phyloP scores from a whole-genome alignment of 92 coral and sea anemone species.

The Phenganax subtilis region DNA sequence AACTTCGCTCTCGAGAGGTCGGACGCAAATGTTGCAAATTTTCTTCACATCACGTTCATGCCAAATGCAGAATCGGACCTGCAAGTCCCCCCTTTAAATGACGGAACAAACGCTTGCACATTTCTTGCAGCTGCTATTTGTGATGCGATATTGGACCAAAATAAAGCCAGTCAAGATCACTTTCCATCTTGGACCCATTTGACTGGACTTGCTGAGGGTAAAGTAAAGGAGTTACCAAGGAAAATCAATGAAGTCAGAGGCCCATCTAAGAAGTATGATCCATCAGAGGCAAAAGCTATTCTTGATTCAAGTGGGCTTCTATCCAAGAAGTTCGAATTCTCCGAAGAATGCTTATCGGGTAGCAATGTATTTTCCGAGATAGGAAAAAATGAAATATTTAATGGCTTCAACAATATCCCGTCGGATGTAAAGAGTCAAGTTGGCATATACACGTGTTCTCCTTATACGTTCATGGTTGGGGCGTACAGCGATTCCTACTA shows the following conservation, averaged over 20 bases:
- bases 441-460: conserved; percentile 33
- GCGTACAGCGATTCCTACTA: conserved; percentile 30
- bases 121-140: neutral
- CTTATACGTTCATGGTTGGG: conserved; percentile 29
- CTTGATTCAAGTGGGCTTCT: conserved; percentile 16
- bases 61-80: too few species aligned
- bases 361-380: conserved; percentile 25
- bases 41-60: too few species aligned
- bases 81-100: too few species aligned
- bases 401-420: neutral
- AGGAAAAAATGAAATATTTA: too few species aligned
- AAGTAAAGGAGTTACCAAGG: neutral
- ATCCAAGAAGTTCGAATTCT: conserved; percentile 20
- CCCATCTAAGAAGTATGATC: neutral
- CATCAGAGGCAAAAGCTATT: conserved; percentile 32
- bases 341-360: conserved; percentile 29
- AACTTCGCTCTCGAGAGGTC: too few species aligned
- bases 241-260: neutral
- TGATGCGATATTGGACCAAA: neutral
- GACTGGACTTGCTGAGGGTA: neutral
- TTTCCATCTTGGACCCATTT: neutral
- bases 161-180: neutral
- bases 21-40: too few species aligned
- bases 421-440: conserved; percentile 6
- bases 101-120: too few species aligned